These are phyloP conservation scores for Oconnorella tubifera DNA, from an alignment of 2,888 invertebrate species.

Conservation along the genomic window DNA sequence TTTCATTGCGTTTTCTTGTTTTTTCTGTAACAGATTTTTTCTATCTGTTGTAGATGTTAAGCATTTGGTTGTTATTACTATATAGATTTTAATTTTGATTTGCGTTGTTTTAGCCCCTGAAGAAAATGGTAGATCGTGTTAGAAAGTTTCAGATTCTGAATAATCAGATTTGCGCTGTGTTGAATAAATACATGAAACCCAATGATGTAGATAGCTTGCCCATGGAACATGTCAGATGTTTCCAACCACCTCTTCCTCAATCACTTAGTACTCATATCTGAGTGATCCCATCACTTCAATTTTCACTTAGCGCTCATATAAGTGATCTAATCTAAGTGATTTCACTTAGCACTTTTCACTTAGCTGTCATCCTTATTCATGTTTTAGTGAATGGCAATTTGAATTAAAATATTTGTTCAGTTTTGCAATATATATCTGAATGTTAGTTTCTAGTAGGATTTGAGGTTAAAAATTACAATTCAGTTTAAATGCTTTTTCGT, in stretches of 20 bases:
- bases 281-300: too few species aligned
- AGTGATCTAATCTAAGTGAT: too few species aligned
- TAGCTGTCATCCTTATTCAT: too few species aligned
- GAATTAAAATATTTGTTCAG: too few species aligned
- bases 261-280: conserved; percentile 32
- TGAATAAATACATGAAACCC: conserved; percentile 84
- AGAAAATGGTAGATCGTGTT: conserved; percentile 95
- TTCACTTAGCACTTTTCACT: too few species aligned
- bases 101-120: conserved; percentile 70
- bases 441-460: too few species aligned
- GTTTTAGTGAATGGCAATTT: too few species aligned
- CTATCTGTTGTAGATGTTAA: not conserved
- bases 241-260: conserved; percentile 78
- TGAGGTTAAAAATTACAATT: too few species aligned
- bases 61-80: not conserved
- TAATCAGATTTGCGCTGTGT: conserved; percentile 92
- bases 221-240: conserved; percentile 93
- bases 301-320: too few species aligned
- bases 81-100: not conserved
- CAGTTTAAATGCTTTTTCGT: too few species aligned
- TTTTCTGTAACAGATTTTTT: not conserved
- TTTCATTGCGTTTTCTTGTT: not conserved
- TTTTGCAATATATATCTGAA: too few species aligned
- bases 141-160: conserved; percentile 96
- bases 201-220: conserved; percentile 71